Evolutionary conservation across 2,888 invertebrate genomes (phyloP).

Genomic region (Callyntrura sp.): DNA sequence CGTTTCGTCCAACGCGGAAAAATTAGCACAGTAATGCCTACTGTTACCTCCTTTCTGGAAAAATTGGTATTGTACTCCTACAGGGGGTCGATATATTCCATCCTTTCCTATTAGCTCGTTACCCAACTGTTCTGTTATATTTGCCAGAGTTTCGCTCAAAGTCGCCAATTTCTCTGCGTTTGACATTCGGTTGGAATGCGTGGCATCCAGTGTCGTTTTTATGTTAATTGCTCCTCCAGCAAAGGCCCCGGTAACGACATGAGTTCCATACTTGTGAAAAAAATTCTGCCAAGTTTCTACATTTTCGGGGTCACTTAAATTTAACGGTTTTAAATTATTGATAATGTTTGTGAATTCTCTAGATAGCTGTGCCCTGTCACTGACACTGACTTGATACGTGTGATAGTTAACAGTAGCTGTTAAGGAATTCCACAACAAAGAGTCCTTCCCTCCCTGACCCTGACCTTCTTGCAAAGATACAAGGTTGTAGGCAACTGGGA

Average conservation of each 20-base stretch:
- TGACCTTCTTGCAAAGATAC: slow-evolving; percentile 14
- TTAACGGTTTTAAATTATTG: slow-evolving; percentile 20
- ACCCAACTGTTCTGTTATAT: slow-evolving; percentile 42
- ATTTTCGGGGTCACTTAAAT: slow-evolving; percentile 48
- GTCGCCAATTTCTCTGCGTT: slow-evolving; percentile 48
- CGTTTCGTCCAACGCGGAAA: slow-evolving; percentile 50
- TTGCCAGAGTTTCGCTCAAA: slow-evolving; percentile 43
- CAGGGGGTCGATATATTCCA: slow-evolving; percentile 34
- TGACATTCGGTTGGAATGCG: not conserved
- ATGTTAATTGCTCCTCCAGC: slow-evolving; percentile 65
- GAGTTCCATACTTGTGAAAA: slow-evolving; percentile 68
- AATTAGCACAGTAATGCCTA: slow-evolving; percentile 59
- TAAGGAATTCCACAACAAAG: slow-evolving; percentile 44
- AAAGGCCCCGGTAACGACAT: slow-evolving; percentile 57
- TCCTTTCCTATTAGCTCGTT: slow-evolving; percentile 68
- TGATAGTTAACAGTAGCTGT: slow-evolving; percentile 64
- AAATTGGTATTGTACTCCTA: slow-evolving; percentile 58
- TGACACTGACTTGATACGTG: slow-evolving; percentile 59
- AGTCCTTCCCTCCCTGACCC: not conserved
- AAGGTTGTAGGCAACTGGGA: slow-evolving; percentile 48
- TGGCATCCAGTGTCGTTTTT: not conserved
- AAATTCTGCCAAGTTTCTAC: slow-evolving; percentile 61
- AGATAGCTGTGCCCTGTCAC: not conserved
- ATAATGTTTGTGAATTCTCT: not conserved
- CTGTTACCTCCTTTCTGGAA: slow-evolving; percentile 38